These are phyloP conservation scores for Thecophora atra DNA, from an alignment of 2,888 invertebrate species.

Conservation along the genomic window DNA sequence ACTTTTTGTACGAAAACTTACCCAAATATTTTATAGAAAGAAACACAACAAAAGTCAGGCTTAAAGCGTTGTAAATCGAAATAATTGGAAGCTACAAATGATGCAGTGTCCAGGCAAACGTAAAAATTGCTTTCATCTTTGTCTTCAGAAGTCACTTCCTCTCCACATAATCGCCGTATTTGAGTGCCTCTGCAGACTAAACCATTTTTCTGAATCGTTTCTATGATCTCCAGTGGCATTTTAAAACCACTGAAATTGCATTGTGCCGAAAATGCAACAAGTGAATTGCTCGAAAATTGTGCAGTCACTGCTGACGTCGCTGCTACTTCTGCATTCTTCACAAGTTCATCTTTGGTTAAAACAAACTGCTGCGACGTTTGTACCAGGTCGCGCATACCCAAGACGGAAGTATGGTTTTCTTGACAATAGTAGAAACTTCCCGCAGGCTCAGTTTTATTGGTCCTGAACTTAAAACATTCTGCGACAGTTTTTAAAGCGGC, in stretches of 20 bases:
- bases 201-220: constrained; percentile 73
- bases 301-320: background rate
- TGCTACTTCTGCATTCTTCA: constrained; percentile 56
- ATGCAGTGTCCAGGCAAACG: constrained; percentile 87
- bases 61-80: constrained; percentile 77
- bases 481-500: constrained; percentile 83
- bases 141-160: constrained; percentile 5
- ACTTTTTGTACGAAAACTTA: constrained; percentile 36
- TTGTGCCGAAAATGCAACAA: constrained; percentile 90
- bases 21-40: constrained; percentile 96
- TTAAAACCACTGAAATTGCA: constrained; percentile 95
- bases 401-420: constrained; percentile 95
- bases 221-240: constrained; percentile 81
- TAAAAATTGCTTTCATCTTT: constrained; percentile 69
- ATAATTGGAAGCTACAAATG: constrained; percentile 79
- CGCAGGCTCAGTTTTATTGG: constrained; percentile 11
- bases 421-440: constrained; percentile 82
- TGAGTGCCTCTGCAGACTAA: constrained; percentile 59
- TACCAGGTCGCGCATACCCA: constrained; percentile 88
- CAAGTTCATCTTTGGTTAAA: constrained; percentile 71
- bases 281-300: constrained; percentile 63
- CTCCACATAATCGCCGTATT: constrained; percentile 43
- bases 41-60: constrained; percentile 91
- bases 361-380: constrained; percentile 70
- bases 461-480: constrained; percentile 78